phyloP scores from a whole-genome alignment of 2,888 invertebrate genomes.

The Iselma pallidipennis region DNA sequence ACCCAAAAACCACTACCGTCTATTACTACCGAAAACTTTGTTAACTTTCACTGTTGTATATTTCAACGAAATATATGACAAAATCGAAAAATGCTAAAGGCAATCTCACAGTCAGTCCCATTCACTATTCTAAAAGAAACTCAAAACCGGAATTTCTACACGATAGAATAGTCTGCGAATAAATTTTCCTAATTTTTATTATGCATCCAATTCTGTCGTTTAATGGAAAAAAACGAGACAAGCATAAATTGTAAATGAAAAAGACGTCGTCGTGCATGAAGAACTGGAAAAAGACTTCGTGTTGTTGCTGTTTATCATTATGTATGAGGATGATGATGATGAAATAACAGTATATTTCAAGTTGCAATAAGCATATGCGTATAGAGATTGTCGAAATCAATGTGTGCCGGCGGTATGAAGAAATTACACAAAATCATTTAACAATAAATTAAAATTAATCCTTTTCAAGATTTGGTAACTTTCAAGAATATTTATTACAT shows the following conservation, averaged over 20 bases:
- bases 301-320: neutral
- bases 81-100: neutral
- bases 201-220: too few relatives aligned
- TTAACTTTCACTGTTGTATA: neutral
- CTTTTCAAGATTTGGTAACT: neutral
- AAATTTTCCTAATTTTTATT: too few relatives aligned
- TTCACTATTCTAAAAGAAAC: neutral
- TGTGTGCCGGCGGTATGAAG: too few relatives aligned
- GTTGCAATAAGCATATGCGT: too few relatives aligned
- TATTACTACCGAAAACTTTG: neutral
- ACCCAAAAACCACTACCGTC: neutral
- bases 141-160: neutral
- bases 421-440: neutral
- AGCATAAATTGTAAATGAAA: too few relatives aligned
- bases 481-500: too few relatives aligned
- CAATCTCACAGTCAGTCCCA: neutral
- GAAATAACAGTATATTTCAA: neutral
- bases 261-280: neutral
- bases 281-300: neutral
- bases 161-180: too few relatives aligned
- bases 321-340: neutral
- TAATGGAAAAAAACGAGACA: too few relatives aligned
- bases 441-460: too few relatives aligned
- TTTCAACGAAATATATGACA: neutral
- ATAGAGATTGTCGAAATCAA: too few relatives aligned